Base-by-base conservation (phyloP, 2,113 vertebrate genomes). In the pig (Sus scrofa) region DNA sequence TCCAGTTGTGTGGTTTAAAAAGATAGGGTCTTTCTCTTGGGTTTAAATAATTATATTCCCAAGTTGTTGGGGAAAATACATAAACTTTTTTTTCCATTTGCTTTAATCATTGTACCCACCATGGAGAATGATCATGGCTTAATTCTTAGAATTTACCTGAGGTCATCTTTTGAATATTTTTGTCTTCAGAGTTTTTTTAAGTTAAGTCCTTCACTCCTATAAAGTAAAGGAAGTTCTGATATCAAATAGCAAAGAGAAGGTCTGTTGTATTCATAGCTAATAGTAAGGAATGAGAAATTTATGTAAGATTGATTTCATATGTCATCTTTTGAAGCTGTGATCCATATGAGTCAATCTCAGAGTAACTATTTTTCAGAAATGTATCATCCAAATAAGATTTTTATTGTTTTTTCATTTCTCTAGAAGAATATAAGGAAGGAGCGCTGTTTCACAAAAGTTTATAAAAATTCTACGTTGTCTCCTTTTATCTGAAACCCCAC, bases 91-190 rank as follows among this genome's bases (percentile, higher is more conserved):
- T 79, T 81, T 54, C 16, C 4, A 20, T 67, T 95, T 78, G 12
- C n/a, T 96, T 95, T 94, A 63, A 85, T 94, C 4, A 75, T 85
- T 85, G 3, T 91, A 77, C 39, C 10, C 1, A 63, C 22, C 50
- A 86, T 8, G 52, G 44, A 78, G 3, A 93, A 74, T 79, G 78
- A 73, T 11, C 16, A n/a, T 77, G 67, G 11, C 2, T 94, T 96
- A 89, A 81, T 67, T 90, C 32, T 70, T 79, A 68, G 75, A 86
- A 62, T 78, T 82, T 91, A 94, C 67, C n/a, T 83, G 27, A 90
- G 44, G 78, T 56, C 81, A 20, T 78, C 26, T 67, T 81, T 50
- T 44, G 34, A 32, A 60, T 75, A 24, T 78, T 77, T 95, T 89
- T 83, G 12, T 68, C 10, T 86, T 90, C 4, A 50, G 27, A 67